phyloP scores from a whole-genome alignment of 30 jellyfish, hydroid and myxozoan genomes.

The Chrysaora quinquecirrha region DNA sequence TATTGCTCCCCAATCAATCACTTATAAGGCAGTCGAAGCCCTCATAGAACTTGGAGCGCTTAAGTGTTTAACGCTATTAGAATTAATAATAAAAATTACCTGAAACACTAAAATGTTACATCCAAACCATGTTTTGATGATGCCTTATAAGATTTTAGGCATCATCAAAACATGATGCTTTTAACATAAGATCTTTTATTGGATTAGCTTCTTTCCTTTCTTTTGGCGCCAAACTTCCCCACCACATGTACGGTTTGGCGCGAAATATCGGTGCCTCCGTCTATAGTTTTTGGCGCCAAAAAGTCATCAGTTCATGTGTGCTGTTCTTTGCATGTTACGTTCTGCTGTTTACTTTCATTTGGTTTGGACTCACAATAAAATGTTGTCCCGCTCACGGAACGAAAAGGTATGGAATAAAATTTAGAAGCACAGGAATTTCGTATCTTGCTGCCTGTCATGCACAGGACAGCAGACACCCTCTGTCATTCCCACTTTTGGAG shows the following conservation, averaged over 20 bases:
- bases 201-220: not conserved
- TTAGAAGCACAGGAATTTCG: not conserved
- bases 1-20: too few relatives aligned
- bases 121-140: not conserved
- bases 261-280: not conserved
- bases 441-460: not conserved
- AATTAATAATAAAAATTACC: not conserved
- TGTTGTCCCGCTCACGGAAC: slow-evolving; percentile 7
- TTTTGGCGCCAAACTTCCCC: slow-evolving; percentile 2
- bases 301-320: not conserved
- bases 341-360: not conserved
- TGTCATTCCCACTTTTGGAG: too few relatives aligned
- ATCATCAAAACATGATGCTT: too few relatives aligned
- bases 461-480: not conserved
- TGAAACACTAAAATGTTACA: not conserved
- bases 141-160: not conserved
- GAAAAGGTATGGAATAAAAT: not conserved
- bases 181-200: not conserved
- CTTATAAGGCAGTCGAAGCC: too few relatives aligned
- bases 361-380: not conserved
- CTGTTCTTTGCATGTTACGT: slow-evolving; percentile 2
- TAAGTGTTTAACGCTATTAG: not conserved
- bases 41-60: not conserved
- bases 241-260: slow-evolving; percentile 2
- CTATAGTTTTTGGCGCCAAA: not conserved